Base-by-base conservation (phyloP, 2,888 invertebrate genomes). In the Cerastis rubricosa region DNA sequence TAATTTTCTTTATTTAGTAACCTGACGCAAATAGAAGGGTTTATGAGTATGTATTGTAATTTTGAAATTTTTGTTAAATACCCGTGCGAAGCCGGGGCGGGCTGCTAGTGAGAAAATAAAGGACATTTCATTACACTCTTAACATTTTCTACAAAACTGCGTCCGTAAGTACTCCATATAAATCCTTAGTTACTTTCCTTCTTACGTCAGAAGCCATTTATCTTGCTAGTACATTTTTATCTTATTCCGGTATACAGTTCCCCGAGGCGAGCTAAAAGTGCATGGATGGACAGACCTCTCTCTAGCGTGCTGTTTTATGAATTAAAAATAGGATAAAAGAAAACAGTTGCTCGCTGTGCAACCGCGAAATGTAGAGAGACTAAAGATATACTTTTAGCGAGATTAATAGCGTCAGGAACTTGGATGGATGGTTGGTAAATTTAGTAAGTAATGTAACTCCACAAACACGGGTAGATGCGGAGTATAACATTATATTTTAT, bases 181-280 rank as follows among this genome's bases (percentile, higher is more conserved):
- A 78, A 85, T 79, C 73, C 45, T 57, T 51, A 40, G 61, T 54
- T 74, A 67, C 71, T 76, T 78, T 57, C 17, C 43, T 71, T 40
- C 66, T 61, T 76, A 79, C 63, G 69, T 57, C 63, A 78, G 63
- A 77, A 80, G 64, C 75, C 71, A 86, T 84, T 86, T 87, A 77
- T 85, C 68, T 78, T 19, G 73, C 70, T 78, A 35, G 63, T 81
- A 29, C 68, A 78, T 86, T 78, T 85, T 87, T 88, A 84, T 84
- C 64, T 68, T 66, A 69, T 80, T 72, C 69, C 43, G 14, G 76
- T 77, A 67, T 72, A 82, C 71, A 71, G 77, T 81, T 73, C 76
- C 80, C 72, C 54, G 49, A 73, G 76, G 81, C 76, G 65, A 74
- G 71, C 68, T 83, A 67, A 81, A 76, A 76, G 79, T 76, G 76